phyloP scores from a whole-genome alignment of 2,797 vertebrate genomes.

The Acanthurus tractus region DNA sequence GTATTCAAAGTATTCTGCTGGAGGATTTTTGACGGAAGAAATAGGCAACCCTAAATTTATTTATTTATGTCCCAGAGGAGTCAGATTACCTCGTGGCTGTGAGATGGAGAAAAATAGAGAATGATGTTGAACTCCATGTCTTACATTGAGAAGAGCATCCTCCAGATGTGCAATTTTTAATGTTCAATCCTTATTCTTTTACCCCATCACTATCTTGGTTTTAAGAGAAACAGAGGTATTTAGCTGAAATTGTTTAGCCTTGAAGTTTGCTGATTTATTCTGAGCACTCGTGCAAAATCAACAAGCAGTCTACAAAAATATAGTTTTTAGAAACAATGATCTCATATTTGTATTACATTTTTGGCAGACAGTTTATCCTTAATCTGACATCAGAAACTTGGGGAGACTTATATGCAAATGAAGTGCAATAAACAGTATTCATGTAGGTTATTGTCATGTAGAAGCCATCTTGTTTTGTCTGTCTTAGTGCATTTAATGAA shows the following conservation, averaged over 20 bases:
- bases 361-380: neutral
- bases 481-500: slow-evolving; percentile 29
- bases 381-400: too few relatives aligned
- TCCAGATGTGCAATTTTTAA: slow-evolving; percentile 46
- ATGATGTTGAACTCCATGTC: slow-evolving; percentile 84
- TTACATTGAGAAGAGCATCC: slow-evolving; percentile 81
- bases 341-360: neutral
- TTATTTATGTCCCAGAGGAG: slow-evolving; percentile 76
- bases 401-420: too few relatives aligned
- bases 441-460: slow-evolving; percentile 1
- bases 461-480: slow-evolving; percentile 36
- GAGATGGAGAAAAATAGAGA: slow-evolving; percentile 76
- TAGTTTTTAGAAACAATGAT: slow-evolving; percentile 1
- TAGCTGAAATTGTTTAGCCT: slow-evolving; percentile 38
- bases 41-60: slow-evolving; percentile 67
- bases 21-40: slow-evolving; percentile 29
- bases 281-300: too few relatives aligned
- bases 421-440: slow-evolving; percentile 39
- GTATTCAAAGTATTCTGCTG: slow-evolving; percentile 35
- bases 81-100: slow-evolving; percentile 81
- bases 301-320: neutral
- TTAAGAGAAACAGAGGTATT: slow-evolving; percentile 3
- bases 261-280: too few relatives aligned
- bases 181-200: slow-evolving; percentile 22
- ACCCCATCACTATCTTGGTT: neutral